Conservation (phyloP, 2,888 invertebrate species). For the Entomobrya proxima region DNA sequence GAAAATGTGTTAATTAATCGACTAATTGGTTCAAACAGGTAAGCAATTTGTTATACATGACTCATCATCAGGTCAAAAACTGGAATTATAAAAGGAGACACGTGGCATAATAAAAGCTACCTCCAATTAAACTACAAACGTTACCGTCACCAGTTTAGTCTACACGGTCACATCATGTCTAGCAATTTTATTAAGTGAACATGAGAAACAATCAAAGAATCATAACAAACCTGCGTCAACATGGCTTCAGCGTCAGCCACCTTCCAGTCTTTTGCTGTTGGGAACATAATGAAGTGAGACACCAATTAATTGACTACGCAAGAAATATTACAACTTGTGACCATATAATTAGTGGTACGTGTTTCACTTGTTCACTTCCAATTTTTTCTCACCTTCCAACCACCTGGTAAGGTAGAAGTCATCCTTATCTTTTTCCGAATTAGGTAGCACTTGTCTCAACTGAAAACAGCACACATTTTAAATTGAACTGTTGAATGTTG, state of each 20-base stretch:
- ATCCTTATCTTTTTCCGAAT: slow-evolving; percentile 27
- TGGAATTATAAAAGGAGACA: no score
- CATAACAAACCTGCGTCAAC: slow-evolving; percentile 13
- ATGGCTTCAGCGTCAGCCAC: slow-evolving; percentile 42
- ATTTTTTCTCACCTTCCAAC: slow-evolving; percentile 30
- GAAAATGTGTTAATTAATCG: not conserved
- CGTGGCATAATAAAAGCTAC: no score
- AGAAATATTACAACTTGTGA: not conserved
- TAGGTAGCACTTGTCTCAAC: slow-evolving; percentile 34
- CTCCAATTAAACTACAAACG: not conserved
- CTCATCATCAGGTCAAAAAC: no score
- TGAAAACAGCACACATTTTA: no score
- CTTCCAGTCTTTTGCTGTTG: slow-evolving; percentile 50
- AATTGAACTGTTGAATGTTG: no score
- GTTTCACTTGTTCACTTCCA: no score
- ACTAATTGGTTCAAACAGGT: no score
- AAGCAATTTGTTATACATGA: no score
- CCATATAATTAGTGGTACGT: no score
- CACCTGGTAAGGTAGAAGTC: slow-evolving; percentile 40
- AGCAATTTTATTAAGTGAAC: not conserved
- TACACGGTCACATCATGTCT: not conserved
- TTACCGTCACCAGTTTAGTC: not conserved
- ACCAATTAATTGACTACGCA: no score
- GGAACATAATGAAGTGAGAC: no score
- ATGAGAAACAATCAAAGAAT: no score